Percentiles rank a stretch among this genome's conserved stretches.
Conservation (phyloP, 2,797 vertebrate species). For the Tachyglossus aculeatus region DNA sequence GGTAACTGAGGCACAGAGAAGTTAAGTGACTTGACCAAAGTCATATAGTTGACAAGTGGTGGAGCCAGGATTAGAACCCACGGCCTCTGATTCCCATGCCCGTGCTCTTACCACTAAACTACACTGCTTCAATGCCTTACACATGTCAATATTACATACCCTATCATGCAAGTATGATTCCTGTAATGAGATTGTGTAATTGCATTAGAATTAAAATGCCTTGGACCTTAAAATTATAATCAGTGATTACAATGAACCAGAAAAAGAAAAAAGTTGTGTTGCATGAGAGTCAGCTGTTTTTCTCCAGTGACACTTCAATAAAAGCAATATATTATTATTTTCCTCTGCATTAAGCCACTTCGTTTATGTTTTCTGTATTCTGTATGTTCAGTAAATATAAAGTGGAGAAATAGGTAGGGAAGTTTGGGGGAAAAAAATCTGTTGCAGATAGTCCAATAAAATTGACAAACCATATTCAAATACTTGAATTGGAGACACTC, state of each 20-base stretch:
- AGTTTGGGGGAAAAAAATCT: too few species aligned
- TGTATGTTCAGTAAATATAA: background rate
- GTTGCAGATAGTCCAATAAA: too few species aligned
- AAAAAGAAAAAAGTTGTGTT: constrained; percentile 18
- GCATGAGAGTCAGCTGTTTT: background rate
- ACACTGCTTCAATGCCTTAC: too few species aligned
- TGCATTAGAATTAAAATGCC: constrained; percentile 48
- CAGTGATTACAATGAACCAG: constrained; percentile 31
- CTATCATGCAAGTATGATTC: constrained; percentile 24
- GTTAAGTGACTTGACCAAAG: too few species aligned
- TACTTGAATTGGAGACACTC: too few species aligned
- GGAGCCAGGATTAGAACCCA: too few species aligned
- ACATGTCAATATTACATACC: too few species aligned
- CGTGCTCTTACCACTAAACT: too few species aligned
- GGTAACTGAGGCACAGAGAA: too few species aligned
- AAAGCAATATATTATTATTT: background rate
- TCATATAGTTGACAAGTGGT: too few species aligned
- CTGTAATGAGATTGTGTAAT: constrained; percentile 22
- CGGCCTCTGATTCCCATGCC: too few species aligned
- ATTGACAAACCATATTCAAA: too few species aligned
- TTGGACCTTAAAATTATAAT: constrained; percentile 41
- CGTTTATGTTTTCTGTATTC: background rate
- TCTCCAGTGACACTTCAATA: background rate
- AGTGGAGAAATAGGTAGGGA: background rate
- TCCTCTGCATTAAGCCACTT: background rate